Conservation (phyloP, 2,113 vertebrate species). For the Corydoras maculifer region DNA sequence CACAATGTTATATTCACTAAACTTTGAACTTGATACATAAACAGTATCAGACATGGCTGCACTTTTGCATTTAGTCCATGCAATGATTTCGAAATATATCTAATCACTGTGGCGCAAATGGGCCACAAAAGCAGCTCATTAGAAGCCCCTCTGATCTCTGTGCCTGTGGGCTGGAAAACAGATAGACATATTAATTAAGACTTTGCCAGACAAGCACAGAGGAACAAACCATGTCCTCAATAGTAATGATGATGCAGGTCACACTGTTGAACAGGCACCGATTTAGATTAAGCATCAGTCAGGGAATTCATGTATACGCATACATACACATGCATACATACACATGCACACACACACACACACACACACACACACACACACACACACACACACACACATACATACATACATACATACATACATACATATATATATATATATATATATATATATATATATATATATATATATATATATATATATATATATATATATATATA, state of each 20-base stretch:
- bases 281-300: constrained; percentile 13
- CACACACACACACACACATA: too few relatives aligned
- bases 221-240: constrained; percentile 25
- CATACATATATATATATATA: neutral
- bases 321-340: constrained; percentile 14
- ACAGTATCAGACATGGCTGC: neutral
- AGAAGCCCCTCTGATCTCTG: constrained; percentile 1
- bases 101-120: constrained; percentile 22
- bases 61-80: constrained; percentile 2
- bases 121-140: constrained; percentile 19
- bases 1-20: too few relatives aligned
- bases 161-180: constrained; percentile 17
- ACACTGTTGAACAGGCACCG: constrained; percentile 14
- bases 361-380: too few relatives aligned
- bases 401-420: constrained; percentile 13
- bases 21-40: neutral
- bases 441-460: constrained; percentile 12
- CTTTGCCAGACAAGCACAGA: constrained; percentile 15
- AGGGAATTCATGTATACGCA: constrained; percentile 1
- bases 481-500: constrained; percentile 18
- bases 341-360: too few relatives aligned
- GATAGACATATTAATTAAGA: constrained; percentile 8
- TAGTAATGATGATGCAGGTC: constrained; percentile 25
- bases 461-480: neutral
- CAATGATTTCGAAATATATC: constrained; percentile 15